These are phyloP conservation scores for Apotomis betuletana DNA, from an alignment of 2,888 invertebrate species.

Conservation along the genomic window DNA sequence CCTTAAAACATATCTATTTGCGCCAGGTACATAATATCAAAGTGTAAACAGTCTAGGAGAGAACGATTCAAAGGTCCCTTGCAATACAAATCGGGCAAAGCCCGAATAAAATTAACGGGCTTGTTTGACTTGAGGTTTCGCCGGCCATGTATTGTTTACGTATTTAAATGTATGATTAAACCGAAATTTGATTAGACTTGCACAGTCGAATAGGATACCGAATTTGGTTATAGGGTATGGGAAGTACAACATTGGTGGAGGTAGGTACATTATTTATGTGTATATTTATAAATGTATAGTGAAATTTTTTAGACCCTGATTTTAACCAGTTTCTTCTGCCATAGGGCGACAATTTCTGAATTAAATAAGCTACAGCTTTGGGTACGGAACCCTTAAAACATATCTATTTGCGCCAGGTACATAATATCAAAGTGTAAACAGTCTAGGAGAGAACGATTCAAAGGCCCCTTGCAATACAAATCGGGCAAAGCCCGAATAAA, in stretches of 20 bases:
- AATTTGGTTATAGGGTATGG: too few relatives aligned
- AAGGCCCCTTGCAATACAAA: constrained; percentile 5
- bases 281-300: too few relatives aligned
- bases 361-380: too few relatives aligned
- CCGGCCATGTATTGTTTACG: constrained; percentile 14
- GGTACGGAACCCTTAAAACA: too few relatives aligned
- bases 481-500: neutral
- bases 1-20: too few relatives aligned
- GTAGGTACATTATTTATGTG: too few relatives aligned
- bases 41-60: neutral
- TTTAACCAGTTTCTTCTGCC: too few relatives aligned
- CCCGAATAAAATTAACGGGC: neutral
- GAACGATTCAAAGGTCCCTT: neutral
- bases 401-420: neutral
- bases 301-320: too few relatives aligned
- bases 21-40: neutral
- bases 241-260: too few relatives aligned
- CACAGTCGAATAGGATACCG: too few relatives aligned
- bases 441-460: neutral
- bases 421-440: neutral
- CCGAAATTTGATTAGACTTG: constrained; percentile 7
- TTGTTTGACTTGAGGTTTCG: constrained; percentile 25
- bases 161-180: constrained; percentile 11
- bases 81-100: constrained; percentile 1
- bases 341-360: too few relatives aligned